These are phyloP conservation scores for Wiebesia pumilae DNA, from an alignment of 1,140 invertebrate species.

Conservation along the genomic window DNA sequence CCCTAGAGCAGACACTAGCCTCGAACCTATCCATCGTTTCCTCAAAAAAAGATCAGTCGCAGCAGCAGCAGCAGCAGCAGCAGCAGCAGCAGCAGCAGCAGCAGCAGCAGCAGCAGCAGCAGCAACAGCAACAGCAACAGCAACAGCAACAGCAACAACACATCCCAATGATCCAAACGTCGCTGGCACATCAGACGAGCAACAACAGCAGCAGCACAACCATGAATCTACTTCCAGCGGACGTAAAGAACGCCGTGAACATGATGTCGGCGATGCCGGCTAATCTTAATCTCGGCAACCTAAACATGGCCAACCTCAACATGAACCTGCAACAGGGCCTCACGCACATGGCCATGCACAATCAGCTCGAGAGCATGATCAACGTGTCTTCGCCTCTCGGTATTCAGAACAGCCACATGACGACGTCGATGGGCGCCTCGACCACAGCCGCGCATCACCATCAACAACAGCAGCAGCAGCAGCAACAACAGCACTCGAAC, in stretches of 20 bases:
- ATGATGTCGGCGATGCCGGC: constrained; percentile 67
- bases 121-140: constrained; percentile 51
- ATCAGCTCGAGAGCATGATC: constrained; percentile 68
- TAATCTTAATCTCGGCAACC: constrained; percentile 65
- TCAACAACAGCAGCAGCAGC: constrained; percentile 37
- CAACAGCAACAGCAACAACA: constrained; percentile 50
- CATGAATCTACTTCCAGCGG: constrained; percentile 65
- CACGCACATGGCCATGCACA: constrained; percentile 64
- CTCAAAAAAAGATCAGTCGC: constrained; percentile 60
- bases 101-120: constrained; percentile 57
- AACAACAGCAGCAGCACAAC: constrained; percentile 62
- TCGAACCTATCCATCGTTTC: constrained; percentile 50
- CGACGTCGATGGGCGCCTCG: neutral
- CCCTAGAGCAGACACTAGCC: constrained; percentile 64
- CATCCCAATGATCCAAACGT: constrained; percentile 63
- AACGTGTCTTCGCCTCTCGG: constrained; percentile 50
- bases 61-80: constrained; percentile 39
- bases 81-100: constrained; percentile 55
- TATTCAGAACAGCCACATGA: constrained; percentile 25
- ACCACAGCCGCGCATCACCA: neutral
- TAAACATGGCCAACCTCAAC: constrained; percentile 66
- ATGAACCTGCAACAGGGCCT: constrained; percentile 65
- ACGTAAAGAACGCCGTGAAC: constrained; percentile 64
- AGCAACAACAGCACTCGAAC: constrained; percentile 67
- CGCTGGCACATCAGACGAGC: constrained; percentile 57